phyloP scores from a whole-genome alignment of 2,888 invertebrate genomes.

The Diogma glabrata region DNA sequence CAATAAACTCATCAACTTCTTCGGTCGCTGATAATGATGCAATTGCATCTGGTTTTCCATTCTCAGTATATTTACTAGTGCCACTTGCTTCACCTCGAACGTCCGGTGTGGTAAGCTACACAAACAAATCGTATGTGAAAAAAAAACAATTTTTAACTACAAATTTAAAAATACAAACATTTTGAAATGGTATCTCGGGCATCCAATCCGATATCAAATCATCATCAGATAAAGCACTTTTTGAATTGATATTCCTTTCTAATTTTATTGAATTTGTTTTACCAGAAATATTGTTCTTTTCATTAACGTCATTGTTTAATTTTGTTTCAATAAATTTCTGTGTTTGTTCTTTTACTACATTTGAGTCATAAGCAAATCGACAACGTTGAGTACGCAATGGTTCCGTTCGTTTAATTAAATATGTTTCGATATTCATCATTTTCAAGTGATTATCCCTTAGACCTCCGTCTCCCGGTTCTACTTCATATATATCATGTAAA shows the following conservation, averaged over 20 bases:
- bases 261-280: too few species aligned
- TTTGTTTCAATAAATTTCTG: conserved; percentile 7
- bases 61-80: conserved; percentile 22
- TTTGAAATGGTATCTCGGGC: conserved; percentile 85
- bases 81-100: neutral
- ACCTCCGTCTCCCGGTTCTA: conserved; percentile 84
- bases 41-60: conserved; percentile 26
- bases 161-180: conserved; percentile 46
- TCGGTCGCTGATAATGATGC: conserved; percentile 33
- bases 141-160: neutral
- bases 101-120: neutral
- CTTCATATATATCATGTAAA: conserved; percentile 80
- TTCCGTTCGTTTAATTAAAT: conserved; percentile 71
- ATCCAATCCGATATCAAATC: conserved; percentile 76
- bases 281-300: neutral
- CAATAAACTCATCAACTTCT: conserved; percentile 65
- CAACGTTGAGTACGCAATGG: conserved; percentile 47
- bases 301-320: neutral
- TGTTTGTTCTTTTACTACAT: neutral
- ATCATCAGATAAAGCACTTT: conserved; percentile 52
- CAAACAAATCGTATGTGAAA: neutral
- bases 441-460: conserved; percentile 72
- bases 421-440: conserved; percentile 78
- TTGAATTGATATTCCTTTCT: conserved; percentile 30
- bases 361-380: conserved; percentile 10